Conservation (phyloP, 2,888 invertebrate genomes). For the Lasioglossum morio region DNA sequence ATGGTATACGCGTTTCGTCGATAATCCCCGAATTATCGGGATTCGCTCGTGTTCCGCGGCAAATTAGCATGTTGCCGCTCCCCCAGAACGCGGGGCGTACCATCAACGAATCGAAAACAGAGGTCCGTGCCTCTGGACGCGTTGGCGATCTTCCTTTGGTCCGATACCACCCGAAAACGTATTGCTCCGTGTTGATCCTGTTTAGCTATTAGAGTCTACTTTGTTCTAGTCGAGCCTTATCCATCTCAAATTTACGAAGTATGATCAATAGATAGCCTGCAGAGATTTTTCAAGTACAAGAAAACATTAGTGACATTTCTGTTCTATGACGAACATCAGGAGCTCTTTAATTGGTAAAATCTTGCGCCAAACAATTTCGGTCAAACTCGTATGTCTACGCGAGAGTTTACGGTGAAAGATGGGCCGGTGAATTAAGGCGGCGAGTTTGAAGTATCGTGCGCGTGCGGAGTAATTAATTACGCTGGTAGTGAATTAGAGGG, state of each 20-base stretch:
- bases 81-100: neutral
- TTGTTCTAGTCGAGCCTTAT: neutral
- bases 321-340: too few species aligned
- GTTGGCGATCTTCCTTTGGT: neutral
- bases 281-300: too few species aligned
- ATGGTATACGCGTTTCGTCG: slow-evolving; percentile 14
- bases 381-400: neutral
- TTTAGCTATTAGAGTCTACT: neutral
- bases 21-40: slow-evolving; percentile 40
- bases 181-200: neutral
- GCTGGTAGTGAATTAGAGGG: slow-evolving; percentile 27
- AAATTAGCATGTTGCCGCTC: slow-evolving; percentile 35
- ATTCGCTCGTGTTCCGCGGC: slow-evolving; percentile 19
- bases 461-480: slow-evolving; percentile 54
- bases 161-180: neutral
- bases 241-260: neutral
- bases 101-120: neutral
- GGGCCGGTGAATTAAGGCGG: neutral
- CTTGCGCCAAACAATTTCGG: neutral
- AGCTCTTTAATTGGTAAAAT: neutral
- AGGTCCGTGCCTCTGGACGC: neutral
- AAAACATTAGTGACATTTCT: too few species aligned
- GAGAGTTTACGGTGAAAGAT: neutral
- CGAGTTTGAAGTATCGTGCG: neutral
- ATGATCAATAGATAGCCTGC: too few species aligned